Evolutionary conservation across 2,113 vertebrate species (phyloP), one percentile per base, ranked within the genome.

Genomic region (Amphiprion percula): DNA sequence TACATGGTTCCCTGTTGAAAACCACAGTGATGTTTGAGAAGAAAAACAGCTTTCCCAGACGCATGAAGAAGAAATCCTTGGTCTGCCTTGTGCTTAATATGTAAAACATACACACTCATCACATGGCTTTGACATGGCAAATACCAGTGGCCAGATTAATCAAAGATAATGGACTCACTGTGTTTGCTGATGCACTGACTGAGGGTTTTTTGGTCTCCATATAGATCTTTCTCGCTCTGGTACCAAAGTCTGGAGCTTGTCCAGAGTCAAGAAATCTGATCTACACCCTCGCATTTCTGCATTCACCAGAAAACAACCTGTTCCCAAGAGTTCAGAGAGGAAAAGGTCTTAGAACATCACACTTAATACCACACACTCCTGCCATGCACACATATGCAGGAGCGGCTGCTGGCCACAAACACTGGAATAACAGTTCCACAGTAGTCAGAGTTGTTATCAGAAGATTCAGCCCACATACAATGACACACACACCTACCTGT

Each of bases 261-360:
- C 90, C 91, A 91, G 87, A 83, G 78, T 88, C 89, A 88, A 93
- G 87, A 92, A 90, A 92, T 79, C 83, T 60, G 77, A 92, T 89
- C 79, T 71, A 78, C 55, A 6, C 73, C 80, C 65, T 86, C 28
- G 61, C 47, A 64, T 88, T 89, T 88, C 82, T 79, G 85, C 33
- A n/a, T 82, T 79, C 21, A 16, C 49, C 55, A 78, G 82, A 82
- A 4, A 84, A 84, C 49, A 64, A 81, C 79, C 67, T 77, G 69
- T 61, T 89, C 74, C 81, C 80, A 77, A 87, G 80, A 82, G 72
- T 76, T 74, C 59, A 59, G 52, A 39, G 46, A 81, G 66, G 72
- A 66, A 82, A 54, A 79, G 77, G 70, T 89, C 80, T 74, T 63
- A 47, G 75, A 82, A 87, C 39, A 62, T 84, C 68, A 68, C 68